Conservation (phyloP, 2,113 vertebrate genomes). For the Felis catus region F.catus_Fca126_mat1.0 CM031419.1:161726501-161727000, state of each 20-base stretch:
- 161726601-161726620: not conserved
- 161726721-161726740: not conserved
- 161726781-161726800: not conserved
- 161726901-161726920: not conserved
- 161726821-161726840: not conserved
- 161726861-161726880: not conserved
- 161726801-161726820: not conserved
- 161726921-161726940: rapidly evolving
- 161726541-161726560: not conserved
- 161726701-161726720: not conserved
- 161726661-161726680: not conserved
- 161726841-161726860: not conserved
- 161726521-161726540: not conserved
- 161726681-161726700: not conserved
- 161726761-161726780: not conserved
- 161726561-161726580: not conserved
- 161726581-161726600: rapidly evolving
- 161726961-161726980: not conserved
- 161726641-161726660: not conserved
- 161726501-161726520: not conserved
- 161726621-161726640: not conserved
- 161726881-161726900: not conserved
- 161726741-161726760: not conserved
- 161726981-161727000: not conserved
- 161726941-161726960: not conserved